These are phyloP conservation scores for Reticulitermes lucifugus DNA, from an alignment of 2,888 invertebrate genomes.

Conservation along the genomic window DNA sequence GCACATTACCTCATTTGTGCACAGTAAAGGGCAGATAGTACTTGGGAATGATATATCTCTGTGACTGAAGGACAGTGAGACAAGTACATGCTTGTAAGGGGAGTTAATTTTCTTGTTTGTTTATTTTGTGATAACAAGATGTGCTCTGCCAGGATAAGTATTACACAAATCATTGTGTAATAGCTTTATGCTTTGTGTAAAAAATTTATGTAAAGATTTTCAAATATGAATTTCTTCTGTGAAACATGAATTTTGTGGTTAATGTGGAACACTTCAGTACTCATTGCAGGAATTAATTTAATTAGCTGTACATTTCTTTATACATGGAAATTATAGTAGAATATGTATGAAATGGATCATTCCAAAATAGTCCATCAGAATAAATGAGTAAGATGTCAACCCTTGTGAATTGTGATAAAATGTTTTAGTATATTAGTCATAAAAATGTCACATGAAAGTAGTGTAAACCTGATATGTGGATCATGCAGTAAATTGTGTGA, in stretches of 20 bases:
- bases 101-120: neutral
- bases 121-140: constrained; percentile 24
- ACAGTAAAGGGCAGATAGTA: neutral
- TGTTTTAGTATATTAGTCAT: too few species aligned
- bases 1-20: neutral
- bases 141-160: neutral
- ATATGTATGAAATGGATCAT: neutral
- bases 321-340: neutral
- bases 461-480: too few species aligned
- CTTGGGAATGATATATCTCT: neutral
- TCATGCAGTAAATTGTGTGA: too few species aligned
- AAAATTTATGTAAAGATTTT: too few species aligned
- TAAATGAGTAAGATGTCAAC: too few species aligned
- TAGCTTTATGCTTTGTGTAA: neutral
- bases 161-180: neutral
- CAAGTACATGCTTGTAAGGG: neutral
- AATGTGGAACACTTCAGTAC: neutral
- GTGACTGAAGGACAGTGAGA: neutral
- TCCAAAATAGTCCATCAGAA: too few species aligned
- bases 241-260: neutral
- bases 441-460: too few species aligned
- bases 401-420: too few species aligned
- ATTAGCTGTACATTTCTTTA: neutral
- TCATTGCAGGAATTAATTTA: neutral
- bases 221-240: too few species aligned